A percentile compares a stretch with the other conserved stretches of the same genome.
phyloP scores from a whole-genome alignment of 2,888 invertebrate genomes.

The Nomada fucata region DNA sequence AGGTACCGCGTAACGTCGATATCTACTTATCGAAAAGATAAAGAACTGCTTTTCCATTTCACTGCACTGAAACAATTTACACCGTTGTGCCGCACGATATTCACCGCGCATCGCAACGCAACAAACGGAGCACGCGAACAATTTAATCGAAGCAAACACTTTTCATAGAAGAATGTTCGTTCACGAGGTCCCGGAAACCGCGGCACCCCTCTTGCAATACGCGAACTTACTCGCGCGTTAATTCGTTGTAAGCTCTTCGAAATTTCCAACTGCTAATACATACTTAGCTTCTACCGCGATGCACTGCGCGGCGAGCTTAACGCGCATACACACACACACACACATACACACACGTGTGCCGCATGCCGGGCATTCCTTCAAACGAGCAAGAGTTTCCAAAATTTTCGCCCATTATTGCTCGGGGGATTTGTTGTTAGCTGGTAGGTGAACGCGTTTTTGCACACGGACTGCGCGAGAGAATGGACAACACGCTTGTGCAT shows the following conservation, averaged over 20 bases:
- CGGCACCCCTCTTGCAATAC: slow-evolving; percentile 45
- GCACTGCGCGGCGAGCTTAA: slow-evolving; percentile 50
- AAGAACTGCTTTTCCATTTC: too few relatives aligned
- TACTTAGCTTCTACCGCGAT: slow-evolving; percentile 60
- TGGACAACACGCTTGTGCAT: background rate
- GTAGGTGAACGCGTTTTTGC: slow-evolving; percentile 8
- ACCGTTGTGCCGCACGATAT: too few relatives aligned
- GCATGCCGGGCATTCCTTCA: background rate
- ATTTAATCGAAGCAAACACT: slow-evolving; percentile 40
- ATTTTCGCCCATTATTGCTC: slow-evolving; percentile 43
- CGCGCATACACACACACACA: slow-evolving; percentile 31
- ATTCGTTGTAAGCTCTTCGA: slow-evolving; percentile 78
- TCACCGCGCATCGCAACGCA: background rate
- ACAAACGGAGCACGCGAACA: background rate
- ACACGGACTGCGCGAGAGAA: too few relatives aligned
- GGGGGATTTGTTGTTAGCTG: background rate
- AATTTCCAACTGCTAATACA: slow-evolving; percentile 76
- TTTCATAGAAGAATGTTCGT: slow-evolving; percentile 20
- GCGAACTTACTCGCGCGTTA: slow-evolving; percentile 69
- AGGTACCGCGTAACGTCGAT: too few relatives aligned
- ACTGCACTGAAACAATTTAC: too few relatives aligned
- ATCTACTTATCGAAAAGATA: too few relatives aligned
- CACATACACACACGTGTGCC: background rate
- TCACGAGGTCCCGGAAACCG: slow-evolving; percentile 18
- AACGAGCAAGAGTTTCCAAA: slow-evolving; percentile 27